Evolutionary conservation across 2,888 invertebrate genomes (phyloP).

Genomic region (Rotaria magnacalcarata): DNA sequence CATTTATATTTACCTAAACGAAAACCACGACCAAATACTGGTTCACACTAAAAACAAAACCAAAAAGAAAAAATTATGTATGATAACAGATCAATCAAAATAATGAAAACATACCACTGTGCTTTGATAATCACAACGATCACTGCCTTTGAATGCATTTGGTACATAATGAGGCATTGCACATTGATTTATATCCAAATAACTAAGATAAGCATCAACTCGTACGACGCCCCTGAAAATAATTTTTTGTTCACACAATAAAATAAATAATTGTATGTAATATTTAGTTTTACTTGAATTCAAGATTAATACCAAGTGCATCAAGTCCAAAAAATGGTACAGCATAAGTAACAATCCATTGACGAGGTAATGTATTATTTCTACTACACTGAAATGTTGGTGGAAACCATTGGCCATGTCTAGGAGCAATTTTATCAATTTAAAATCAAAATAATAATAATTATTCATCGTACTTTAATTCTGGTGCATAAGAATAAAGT

Average conservation of each 20-base stretch:
- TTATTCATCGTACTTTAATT: conserved; percentile 47
- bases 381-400: conserved; percentile 47
- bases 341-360: conserved; percentile 47
- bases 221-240: conserved; percentile 75
- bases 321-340: conserved; percentile 67
- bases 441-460: neutral
- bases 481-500: conserved; percentile 48
- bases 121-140: conserved; percentile 82
- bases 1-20: conserved; percentile 93
- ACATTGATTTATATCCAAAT: conserved; percentile 89
- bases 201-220: conserved; percentile 81
- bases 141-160: conserved; percentile 88
- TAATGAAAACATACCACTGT: conserved; percentile 73
- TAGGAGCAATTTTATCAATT: neutral
- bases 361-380: conserved; percentile 40
- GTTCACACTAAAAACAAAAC: conserved; percentile 73
- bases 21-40: conserved; percentile 84
- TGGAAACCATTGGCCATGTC: conserved; percentile 48
- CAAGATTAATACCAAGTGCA: conserved; percentile 77
- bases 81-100: neutral
- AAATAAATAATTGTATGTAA: no score
- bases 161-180: conserved; percentile 75
- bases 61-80: conserved; percentile 38
- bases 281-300: conserved; percentile 71
- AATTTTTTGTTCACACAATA: no score